Conservation (phyloP, 2,888 invertebrate species). For the Polyploca ridens region DNA sequence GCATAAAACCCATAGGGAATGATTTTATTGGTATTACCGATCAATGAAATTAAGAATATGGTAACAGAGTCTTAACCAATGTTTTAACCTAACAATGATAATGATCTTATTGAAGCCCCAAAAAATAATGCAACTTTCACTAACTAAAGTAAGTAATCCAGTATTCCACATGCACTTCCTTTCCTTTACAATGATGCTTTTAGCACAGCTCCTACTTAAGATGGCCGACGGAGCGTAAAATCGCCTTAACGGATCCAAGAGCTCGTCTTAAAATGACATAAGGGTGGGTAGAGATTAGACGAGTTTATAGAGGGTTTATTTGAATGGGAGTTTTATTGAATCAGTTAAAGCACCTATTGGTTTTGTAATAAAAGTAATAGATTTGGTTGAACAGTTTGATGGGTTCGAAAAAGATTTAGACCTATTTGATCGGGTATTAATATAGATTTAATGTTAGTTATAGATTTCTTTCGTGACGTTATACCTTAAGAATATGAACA, state of each 20-base stretch:
- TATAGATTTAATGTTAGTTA: too few relatives aligned
- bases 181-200: slow-evolving; percentile 24
- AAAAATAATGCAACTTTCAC: not conserved
- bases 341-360: slow-evolving; percentile 8
- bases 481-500: too few relatives aligned
- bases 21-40: too few relatives aligned
- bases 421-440: too few relatives aligned
- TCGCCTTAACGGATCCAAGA: slow-evolving; percentile 36
- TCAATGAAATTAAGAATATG: too few relatives aligned
- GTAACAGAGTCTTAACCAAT: too few relatives aligned
- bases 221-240: slow-evolving; percentile 31
- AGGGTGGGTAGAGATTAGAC: slow-evolving; percentile 19
- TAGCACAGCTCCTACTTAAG: slow-evolving; percentile 27
- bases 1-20: too few relatives aligned
- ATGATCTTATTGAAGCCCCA: not conserved
- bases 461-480: too few relatives aligned
- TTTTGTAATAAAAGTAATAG: not conserved
- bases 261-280: slow-evolving; percentile 30
- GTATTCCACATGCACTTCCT: slow-evolving; percentile 17
- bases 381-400: not conserved
- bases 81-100: not conserved
- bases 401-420: not conserved
- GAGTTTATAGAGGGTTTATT: slow-evolving; percentile 8
- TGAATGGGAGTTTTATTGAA: slow-evolving; percentile 6
- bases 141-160: not conserved